These are phyloP conservation scores for Rhea pennata DNA, from an alignment of 2,113 vertebrate genomes.

Conservation along the genomic window DNA sequence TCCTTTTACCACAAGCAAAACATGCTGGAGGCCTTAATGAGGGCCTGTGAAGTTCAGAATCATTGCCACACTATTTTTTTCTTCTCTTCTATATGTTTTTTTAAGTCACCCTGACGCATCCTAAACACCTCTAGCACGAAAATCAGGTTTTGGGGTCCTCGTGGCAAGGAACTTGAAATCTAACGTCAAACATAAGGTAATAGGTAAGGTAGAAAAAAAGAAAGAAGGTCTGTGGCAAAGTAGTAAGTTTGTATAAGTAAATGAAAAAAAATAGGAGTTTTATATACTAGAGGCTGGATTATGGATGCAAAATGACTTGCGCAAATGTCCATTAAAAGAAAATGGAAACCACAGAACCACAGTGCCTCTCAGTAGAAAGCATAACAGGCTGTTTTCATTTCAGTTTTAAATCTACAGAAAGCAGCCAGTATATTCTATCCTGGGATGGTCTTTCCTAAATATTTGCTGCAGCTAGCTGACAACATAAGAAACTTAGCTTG, in stretches of 20 bases:
- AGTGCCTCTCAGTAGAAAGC: background rate
- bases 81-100: background rate
- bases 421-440: background rate
- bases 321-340: background rate
- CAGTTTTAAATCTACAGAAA: constrained; percentile 29
- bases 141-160: background rate
- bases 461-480: background rate
- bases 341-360: background rate
- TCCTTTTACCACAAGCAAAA: background rate
- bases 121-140: background rate
- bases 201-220: background rate
- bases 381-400: background rate
- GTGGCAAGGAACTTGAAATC: background rate
- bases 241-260: background rate
- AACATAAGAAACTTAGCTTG: background rate
- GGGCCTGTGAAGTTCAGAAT: background rate
- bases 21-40: background rate
- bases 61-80: background rate
- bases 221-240: background rate
- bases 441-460: background rate
- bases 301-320: background rate
- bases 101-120: background rate
- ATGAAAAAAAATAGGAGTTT: background rate
- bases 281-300: background rate
- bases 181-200: background rate